Base-by-base conservation (phyloP, 1,140 invertebrate genomes). In the Chrysomallon squamiferum region DNA sequence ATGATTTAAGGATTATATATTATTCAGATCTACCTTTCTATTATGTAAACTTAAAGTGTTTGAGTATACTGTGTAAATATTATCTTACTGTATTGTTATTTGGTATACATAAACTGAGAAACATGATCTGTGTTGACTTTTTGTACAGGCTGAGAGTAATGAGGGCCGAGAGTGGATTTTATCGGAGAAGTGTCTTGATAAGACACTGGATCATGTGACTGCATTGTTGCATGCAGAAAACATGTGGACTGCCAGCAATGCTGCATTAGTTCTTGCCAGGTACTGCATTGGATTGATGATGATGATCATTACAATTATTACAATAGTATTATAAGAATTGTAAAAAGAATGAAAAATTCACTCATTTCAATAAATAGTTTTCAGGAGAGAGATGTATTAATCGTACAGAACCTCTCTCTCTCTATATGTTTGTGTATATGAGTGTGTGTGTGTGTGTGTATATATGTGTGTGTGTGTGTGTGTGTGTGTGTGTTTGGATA, bases 191-290 rank as follows among this genome's bases (percentile, higher is more conserved):
- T 84, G 81, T 68, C 57, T 84, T 13, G 62, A 71, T 7, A 62
- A 74, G 54, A 76, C 78, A n/a, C 64, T 85, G 27, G 72, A 79
- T 43, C 67, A 79, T 54, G 69, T 83, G 9, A 82, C 78, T n/a
- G 41, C 62, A 20, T 64, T 86, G 29, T 73, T 86, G 30, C 66
- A 72, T 30, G 74, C 73, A 22, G 77, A 81, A 3, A 85, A 86
- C 62, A 54, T 80, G 27, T 86, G 83, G 83, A 85, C 84, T 43
- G 80, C 83, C 58, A 85, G 84, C 62, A 86, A 86, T 79, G 83
- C 83, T 47, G 83, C 84, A 20, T 67, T 86, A 33, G 81, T 86
- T 18, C 68, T 85, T 52, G 84, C 84, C 25, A 79, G 84, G 84
- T 84, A 62, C 59, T 38, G 29, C 57, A 59, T n/a, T 3, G 18